These are phyloP conservation scores for Telmatochromis sp. DNA, from an alignment of 2,113 vertebrate genomes.

Conservation along the genomic window DNA sequence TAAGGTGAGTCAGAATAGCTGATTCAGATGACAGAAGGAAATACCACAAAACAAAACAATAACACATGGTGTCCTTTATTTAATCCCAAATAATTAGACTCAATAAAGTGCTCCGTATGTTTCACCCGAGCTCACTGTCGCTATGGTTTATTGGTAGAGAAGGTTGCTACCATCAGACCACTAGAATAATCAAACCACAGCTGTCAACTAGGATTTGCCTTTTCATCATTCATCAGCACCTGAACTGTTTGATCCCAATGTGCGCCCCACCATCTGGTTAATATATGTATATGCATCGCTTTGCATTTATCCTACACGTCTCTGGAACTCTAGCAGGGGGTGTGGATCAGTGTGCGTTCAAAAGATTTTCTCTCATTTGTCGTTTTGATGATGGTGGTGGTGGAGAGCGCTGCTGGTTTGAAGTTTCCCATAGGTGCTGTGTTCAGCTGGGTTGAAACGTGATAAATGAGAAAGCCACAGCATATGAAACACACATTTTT, in stretches of 20 bases:
- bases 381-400: background rate
- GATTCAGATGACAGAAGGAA: background rate
- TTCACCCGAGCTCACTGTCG: slow-evolving; percentile 37
- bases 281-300: background rate
- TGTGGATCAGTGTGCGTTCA: background rate
- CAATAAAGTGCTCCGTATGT: slow-evolving; percentile 31
- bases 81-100: slow-evolving; percentile 5
- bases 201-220: slow-evolving; percentile 8
- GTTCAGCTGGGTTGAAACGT: background rate
- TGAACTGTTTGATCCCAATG: background rate
- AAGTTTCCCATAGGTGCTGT: background rate
- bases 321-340: background rate
- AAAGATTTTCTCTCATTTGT: background rate
- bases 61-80: background rate
- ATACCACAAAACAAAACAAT: background rate
- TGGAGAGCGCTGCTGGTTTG: background rate
- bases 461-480: background rate
- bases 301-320: background rate
- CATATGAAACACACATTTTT: background rate
- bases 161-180: background rate
- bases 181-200: slow-evolving; percentile 37
- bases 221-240: background rate
- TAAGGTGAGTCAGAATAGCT: background rate
- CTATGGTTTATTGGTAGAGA: slow-evolving; percentile 27
- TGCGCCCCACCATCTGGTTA: background rate